phyloP scores from a whole-genome alignment of 2,888 invertebrate species.

The Parnassius apollo region DNA sequence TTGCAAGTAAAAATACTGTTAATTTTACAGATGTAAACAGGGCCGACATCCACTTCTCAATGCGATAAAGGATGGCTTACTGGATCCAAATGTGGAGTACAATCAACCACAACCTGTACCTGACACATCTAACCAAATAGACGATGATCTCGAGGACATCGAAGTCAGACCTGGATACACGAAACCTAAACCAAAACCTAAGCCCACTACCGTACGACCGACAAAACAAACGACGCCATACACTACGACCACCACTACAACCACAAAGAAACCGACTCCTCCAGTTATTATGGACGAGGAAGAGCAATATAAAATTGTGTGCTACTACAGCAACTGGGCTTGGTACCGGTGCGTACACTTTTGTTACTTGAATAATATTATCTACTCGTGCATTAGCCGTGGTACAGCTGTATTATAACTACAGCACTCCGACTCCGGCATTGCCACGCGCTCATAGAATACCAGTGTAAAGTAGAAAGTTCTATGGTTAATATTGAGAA shows the following conservation, averaged over 20 bases:
- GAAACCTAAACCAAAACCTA: slow-evolving; percentile 38
- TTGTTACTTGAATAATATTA: background rate
- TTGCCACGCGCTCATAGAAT: too few species aligned
- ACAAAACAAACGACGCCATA: slow-evolving; percentile 39
- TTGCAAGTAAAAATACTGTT: slow-evolving; percentile 1
- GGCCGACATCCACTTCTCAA: slow-evolving; percentile 90
- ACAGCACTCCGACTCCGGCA: too few species aligned
- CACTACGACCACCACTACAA: slow-evolving; percentile 36
- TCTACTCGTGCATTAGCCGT: too few species aligned
- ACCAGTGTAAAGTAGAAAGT: too few species aligned
- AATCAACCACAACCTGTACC: slow-evolving; percentile 44
- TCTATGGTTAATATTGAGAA: too few species aligned
- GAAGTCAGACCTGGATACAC: slow-evolving; percentile 56
- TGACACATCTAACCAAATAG: slow-evolving; percentile 53
- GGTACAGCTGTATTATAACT: too few species aligned
- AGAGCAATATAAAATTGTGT: slow-evolving; percentile 88
- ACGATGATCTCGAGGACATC: slow-evolving; percentile 69
- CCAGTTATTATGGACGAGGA: slow-evolving; percentile 44
- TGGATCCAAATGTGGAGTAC: slow-evolving; percentile 60
- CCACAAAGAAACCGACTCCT: slow-evolving; percentile 32
- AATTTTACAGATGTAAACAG: slow-evolving; percentile 84
- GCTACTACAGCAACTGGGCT: slow-evolving; percentile 97
- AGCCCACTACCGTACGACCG: slow-evolving; percentile 30
- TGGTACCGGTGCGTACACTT: slow-evolving; percentile 84
- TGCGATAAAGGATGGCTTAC: slow-evolving; percentile 87